Evolutionary conservation across 1,140 invertebrate species (phyloP).

Genomic region (Saxidomus purpurata): DNA sequence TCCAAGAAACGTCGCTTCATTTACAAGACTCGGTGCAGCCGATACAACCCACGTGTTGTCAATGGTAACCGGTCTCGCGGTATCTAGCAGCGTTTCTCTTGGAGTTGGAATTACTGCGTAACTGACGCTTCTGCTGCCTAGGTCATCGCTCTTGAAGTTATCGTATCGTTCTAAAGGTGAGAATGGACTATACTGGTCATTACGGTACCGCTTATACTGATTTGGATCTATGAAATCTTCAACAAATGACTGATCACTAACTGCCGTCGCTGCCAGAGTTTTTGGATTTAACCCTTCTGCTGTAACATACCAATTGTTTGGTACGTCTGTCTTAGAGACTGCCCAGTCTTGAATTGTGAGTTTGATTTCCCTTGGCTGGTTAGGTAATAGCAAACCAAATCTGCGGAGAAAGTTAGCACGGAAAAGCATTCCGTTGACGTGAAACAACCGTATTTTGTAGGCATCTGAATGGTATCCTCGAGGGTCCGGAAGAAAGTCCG

Average conservation of each 20-base stretch:
- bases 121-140: neutral
- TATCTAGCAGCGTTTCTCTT: neutral
- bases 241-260: slow-evolving; percentile 74
- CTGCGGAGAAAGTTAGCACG: slow-evolving; percentile 38
- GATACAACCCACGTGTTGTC: slow-evolving; percentile 53
- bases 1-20: slow-evolving; percentile 49
- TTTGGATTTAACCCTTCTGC: slow-evolving; percentile 70
- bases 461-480: slow-evolving; percentile 64
- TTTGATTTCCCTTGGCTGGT: slow-evolving; percentile 56
- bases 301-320: slow-evolving; percentile 80
- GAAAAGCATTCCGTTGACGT: slow-evolving; percentile 79
- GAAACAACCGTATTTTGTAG: slow-evolving; percentile 70
- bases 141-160: slow-evolving; percentile 25
- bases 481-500: slow-evolving; percentile 60
- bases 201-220: slow-evolving; percentile 77
- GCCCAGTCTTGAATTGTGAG: slow-evolving; percentile 75
- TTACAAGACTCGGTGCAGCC: neutral
- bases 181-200: slow-evolving; percentile 78
- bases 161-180: slow-evolving; percentile 69
- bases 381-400: slow-evolving; percentile 66
- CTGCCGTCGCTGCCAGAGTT: slow-evolving; percentile 67
- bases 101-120: slow-evolving; percentile 43
- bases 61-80: neutral
- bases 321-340: slow-evolving; percentile 78
- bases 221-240: slow-evolving; percentile 72